Percentiles rank a stretch among this genome's conserved stretches.
Conservation (phyloP, 2,113 vertebrate genomes). For the Gavia stellata region DNA sequence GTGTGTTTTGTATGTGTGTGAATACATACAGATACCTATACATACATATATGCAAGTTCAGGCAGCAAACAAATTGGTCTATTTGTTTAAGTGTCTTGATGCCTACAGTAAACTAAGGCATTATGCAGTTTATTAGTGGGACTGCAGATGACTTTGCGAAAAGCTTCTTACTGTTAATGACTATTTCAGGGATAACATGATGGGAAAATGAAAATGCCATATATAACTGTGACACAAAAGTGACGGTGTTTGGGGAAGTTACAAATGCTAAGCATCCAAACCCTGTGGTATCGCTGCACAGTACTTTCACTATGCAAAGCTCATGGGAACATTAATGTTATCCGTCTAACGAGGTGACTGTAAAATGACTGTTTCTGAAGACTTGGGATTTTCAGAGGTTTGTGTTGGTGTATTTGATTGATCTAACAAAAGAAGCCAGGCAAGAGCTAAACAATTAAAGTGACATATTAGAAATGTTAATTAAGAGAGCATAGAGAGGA, state of each 20-base stretch:
- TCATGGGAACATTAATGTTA: background rate
- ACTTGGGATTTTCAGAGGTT: background rate
- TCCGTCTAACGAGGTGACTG: background rate
- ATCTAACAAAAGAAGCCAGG: background rate
- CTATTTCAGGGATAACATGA: background rate
- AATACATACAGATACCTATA: background rate
- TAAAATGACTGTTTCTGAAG: background rate
- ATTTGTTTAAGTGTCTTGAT: background rate
- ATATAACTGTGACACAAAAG: background rate
- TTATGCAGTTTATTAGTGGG: conserved; percentile 33
- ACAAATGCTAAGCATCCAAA: background rate
- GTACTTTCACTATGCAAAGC: background rate
- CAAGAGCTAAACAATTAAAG: background rate
- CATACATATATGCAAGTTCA: background rate
- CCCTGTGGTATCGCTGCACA: background rate
- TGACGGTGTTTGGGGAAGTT: background rate
- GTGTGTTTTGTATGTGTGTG: background rate
- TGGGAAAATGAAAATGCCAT: conserved; percentile 39
- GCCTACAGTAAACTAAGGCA: conserved; percentile 11
- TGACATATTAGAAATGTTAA: background rate
- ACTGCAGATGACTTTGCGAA: conserved; percentile 7
- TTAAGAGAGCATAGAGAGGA: background rate
- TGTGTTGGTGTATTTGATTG: background rate
- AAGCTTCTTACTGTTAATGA: conserved; percentile 19
- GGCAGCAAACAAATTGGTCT: background rate